Conservation (phyloP, 2,888 invertebrate species). For the Linyphia triangularis region DNA sequence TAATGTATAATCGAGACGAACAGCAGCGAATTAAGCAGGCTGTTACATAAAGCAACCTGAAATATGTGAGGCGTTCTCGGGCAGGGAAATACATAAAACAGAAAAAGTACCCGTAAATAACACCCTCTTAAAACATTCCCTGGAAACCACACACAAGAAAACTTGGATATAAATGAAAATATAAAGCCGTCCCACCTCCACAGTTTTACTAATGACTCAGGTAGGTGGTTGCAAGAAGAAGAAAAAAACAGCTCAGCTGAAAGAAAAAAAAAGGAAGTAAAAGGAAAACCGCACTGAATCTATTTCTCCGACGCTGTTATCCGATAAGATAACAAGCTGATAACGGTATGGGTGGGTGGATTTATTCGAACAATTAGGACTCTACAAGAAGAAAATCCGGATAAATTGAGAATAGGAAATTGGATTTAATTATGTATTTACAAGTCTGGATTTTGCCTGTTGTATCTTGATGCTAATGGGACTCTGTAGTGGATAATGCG, state of each 20-base stretch:
- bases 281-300: constrained; percentile 5
- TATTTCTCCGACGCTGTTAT: constrained; percentile 10
- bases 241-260: neutral
- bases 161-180: constrained; percentile 32
- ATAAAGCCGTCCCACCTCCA: neutral
- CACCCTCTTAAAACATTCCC: neutral
- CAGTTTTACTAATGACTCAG: constrained; percentile 49
- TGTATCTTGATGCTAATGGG: neutral
- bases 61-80: neutral
- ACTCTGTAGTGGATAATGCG: neutral
- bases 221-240: constrained; percentile 17
- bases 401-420: constrained; percentile 43
- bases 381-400: neutral
- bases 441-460: constrained; percentile 1
- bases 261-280: neutral
- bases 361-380: constrained; percentile 50
- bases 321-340: constrained; percentile 54
- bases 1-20: neutral
- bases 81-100: neutral
- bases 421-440: constrained; percentile 38
- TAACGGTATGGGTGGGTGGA: constrained; percentile 19
- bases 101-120: constrained; percentile 12
- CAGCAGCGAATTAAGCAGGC: neutral
- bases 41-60: constrained; percentile 1
- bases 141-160: neutral